phyloP scores from a whole-genome alignment of 1,140 invertebrate genomes.

The honey bee (Apis mellifera) region DNA sequence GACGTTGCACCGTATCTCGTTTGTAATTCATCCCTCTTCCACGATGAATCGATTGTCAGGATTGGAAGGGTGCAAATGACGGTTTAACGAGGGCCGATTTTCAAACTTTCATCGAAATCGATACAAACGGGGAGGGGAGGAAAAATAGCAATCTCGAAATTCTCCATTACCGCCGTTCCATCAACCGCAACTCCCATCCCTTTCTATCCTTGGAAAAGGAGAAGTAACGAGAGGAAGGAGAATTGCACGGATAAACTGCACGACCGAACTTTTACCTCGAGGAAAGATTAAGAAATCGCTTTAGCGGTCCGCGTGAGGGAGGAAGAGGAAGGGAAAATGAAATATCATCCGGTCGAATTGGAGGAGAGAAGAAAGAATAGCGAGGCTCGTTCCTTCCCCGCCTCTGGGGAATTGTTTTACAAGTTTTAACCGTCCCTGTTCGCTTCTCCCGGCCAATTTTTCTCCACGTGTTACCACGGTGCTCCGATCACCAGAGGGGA shows the following conservation, averaged over 20 bases:
- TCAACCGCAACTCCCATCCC: neutral
- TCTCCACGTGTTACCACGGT: slow-evolving; percentile 18
- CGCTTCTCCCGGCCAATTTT: slow-evolving; percentile 8
- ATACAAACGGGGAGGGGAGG: neutral
- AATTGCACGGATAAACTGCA: neutral
- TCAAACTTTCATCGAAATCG: slow-evolving; percentile 5
- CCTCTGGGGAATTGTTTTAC: neutral
- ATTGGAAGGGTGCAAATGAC: slow-evolving; percentile 22
- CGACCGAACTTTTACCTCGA: neutral
- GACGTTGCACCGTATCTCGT: neutral
- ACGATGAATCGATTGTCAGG: slow-evolving; percentile 26
- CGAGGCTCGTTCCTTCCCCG: too few relatives aligned
- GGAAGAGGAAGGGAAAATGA: neutral
- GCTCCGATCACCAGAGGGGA: slow-evolving; percentile 37
- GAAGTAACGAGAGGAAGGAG: neutral
- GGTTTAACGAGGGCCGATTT: slow-evolving; percentile 38
- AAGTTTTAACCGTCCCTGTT: neutral
- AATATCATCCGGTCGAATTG: neutral
- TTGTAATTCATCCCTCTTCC: slow-evolving; percentile 27
- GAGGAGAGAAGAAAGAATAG: neutral
- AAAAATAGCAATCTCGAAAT: slow-evolving; percentile 17
- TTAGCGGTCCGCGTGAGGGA: neutral
- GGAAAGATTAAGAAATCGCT: neutral
- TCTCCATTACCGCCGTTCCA: slow-evolving; percentile 6
- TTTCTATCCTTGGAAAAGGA: neutral